These are phyloP conservation scores for Lordiphosa collinella DNA, from an alignment of 1,140 invertebrate species.

Conservation along the genomic window DNA sequence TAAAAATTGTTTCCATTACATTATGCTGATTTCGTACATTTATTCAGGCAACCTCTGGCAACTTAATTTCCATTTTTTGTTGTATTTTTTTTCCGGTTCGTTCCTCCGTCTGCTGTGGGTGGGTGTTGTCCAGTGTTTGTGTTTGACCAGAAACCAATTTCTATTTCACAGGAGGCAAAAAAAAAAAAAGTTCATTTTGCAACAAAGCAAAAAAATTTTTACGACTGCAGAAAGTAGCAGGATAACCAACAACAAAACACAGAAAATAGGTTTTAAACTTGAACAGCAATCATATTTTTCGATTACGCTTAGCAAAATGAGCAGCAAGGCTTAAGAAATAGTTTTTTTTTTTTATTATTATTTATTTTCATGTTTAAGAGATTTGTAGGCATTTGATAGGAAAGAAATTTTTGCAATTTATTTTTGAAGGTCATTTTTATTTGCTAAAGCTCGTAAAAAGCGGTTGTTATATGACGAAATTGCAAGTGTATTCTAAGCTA, in stretches of 20 bases:
- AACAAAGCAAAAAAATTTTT: conserved; percentile 29
- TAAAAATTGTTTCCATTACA: conserved; percentile 78
- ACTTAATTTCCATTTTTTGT: conserved; percentile 69
- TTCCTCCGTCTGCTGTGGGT: conserved; percentile 5
- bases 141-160: conserved; percentile 70
- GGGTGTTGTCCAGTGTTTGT: conserved; percentile 24
- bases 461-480: not conserved
- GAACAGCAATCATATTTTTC: conserved; percentile 34
- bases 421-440: conserved; percentile 1
- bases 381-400: conserved; percentile 27
- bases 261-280: conserved; percentile 45
- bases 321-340: conserved; percentile 4
- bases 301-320: conserved; percentile 10
- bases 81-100: conserved; percentile 12
- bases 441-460: not conserved
- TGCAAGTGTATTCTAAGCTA: too few species aligned
- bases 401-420: not conserved
- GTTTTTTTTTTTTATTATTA: conserved; percentile 22
- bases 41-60: conserved; percentile 65
- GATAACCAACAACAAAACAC: conserved; percentile 19
- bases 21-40: conserved; percentile 76
- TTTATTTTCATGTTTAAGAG: conserved; percentile 3
- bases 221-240: conserved; percentile 34
- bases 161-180: conserved; percentile 49
- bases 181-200: conserved; percentile 57